Percentiles rank a stretch among this genome's conserved stretches.
phyloP scores from a whole-genome alignment of 2,113 vertebrate genomes.

The Nannobrachium achirus region DNA sequence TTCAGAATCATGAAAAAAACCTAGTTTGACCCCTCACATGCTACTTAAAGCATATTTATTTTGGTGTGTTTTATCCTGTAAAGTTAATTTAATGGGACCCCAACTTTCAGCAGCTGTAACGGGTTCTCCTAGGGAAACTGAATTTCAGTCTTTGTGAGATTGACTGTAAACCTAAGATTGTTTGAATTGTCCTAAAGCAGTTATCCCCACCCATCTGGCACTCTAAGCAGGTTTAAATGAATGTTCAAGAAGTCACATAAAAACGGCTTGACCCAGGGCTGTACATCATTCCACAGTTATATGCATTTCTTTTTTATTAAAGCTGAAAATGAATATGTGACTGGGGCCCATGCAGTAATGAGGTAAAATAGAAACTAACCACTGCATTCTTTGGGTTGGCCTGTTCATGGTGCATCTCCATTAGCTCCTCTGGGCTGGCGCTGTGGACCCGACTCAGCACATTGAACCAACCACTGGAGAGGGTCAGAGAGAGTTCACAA shows the following conservation, averaged over 20 bases:
- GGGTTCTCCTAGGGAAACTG: too few relatives aligned
- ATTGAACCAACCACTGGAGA: conserved; percentile 88
- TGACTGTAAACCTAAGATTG: too few relatives aligned
- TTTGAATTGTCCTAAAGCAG: background rate
- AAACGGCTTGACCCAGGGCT: conserved; percentile 10
- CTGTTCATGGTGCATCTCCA: conserved; percentile 93
- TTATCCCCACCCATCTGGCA: background rate
- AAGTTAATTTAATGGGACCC: too few relatives aligned
- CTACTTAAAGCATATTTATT: too few relatives aligned
- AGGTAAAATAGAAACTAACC: conserved; percentile 80
- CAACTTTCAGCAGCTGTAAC: too few relatives aligned
- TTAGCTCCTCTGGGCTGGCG: conserved; percentile 87
- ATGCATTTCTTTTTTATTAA: background rate
- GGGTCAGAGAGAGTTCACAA: conserved; percentile 61
- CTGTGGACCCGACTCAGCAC: conserved; percentile 90
- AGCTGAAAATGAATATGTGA: conserved; percentile 27
- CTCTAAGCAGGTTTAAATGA: background rate
- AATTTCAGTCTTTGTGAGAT: too few relatives aligned
- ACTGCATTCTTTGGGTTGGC: conserved; percentile 96
- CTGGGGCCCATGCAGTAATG: conserved; percentile 32
- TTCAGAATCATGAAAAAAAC: too few relatives aligned
- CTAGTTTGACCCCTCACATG: too few relatives aligned
- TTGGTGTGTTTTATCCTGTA: too few relatives aligned
- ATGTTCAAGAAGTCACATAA: background rate
- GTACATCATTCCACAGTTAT: conserved; percentile 15